A percentile compares a stretch with the other conserved stretches of the same genome.
Conservation (phyloP, 2,797 vertebrate genomes). For the Lycodopsis pacificus region DNA sequence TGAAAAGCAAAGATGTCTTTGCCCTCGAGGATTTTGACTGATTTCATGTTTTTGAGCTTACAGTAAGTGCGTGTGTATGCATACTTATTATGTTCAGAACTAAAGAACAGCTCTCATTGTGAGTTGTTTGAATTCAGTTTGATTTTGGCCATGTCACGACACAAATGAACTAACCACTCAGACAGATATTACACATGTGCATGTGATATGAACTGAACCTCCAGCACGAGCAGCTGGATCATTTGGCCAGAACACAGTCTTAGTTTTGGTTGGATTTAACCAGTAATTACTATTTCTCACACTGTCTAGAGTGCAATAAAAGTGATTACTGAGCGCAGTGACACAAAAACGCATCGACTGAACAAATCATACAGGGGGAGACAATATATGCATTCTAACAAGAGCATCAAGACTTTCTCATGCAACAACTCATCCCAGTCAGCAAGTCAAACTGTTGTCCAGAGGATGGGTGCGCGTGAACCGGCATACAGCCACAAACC, state of each 20-base stretch:
- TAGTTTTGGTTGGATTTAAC: not conserved
- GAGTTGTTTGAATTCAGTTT: not conserved
- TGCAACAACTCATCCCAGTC: slow-evolving; percentile 15
- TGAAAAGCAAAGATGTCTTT: not conserved
- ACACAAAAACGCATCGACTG: not conserved
- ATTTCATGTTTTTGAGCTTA: not conserved
- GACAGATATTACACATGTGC: no score
- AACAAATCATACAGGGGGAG: no score
- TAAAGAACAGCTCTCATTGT: not conserved
- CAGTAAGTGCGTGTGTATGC: no score
- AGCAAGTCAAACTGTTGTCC: slow-evolving; percentile 35
- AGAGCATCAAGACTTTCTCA: slow-evolving; percentile 10
- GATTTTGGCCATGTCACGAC: not conserved
- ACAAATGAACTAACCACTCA: not conserved
- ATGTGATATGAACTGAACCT: not conserved
- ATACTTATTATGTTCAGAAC: not conserved
- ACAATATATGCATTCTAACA: not conserved
- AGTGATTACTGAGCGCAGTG: not conserved
- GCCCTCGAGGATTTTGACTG: not conserved
- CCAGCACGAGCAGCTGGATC: not conserved
- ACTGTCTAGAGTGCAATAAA: not conserved
- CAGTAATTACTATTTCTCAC: not conserved
- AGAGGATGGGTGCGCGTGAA: slow-evolving; percentile 10
- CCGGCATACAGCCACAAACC: slow-evolving; percentile 12
- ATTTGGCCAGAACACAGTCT: not conserved